These are phyloP conservation scores for Temnothorax curvispinosus DNA, from an alignment of 1,140 invertebrate species.

Conservation along the genomic window DNA sequence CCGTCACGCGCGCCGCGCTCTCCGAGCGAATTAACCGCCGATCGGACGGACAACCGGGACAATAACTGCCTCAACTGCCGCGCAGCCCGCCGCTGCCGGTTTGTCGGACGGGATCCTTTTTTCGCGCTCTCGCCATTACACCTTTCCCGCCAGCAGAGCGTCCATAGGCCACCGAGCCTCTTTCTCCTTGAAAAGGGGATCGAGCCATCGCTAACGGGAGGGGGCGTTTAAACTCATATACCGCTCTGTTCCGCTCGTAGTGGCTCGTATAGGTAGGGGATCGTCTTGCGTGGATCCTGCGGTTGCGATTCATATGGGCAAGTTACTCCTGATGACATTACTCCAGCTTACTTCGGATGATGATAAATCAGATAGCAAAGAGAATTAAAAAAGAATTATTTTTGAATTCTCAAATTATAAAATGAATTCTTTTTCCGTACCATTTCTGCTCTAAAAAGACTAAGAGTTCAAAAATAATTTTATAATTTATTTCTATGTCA, in stretches of 20 bases:
- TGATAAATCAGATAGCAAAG: not conserved
- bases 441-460: not conserved
- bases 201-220: not conserved
- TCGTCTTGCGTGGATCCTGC: not conserved
- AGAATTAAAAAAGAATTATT: no score
- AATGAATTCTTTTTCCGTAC: not conserved
- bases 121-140: not conserved
- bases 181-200: not conserved
- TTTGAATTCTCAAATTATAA: no score
- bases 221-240: not conserved
- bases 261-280: not conserved
- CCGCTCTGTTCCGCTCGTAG: not conserved
- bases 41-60: not conserved
- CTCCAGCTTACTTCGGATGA: not conserved
- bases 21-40: not conserved
- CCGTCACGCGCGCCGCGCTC: not conserved
- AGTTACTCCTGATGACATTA: not conserved
- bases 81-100: not conserved
- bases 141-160: constrained; percentile 4
- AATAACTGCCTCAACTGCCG: not conserved
- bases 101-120: not conserved
- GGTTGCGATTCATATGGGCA: not conserved
- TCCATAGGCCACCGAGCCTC: not conserved
- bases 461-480: not conserved
- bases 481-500: not conserved